A percentile compares a stretch with the other conserved stretches of the same genome.
These are phyloP conservation scores for Polia nebulosa DNA, from an alignment of 2,888 invertebrate genomes.

Conservation along the genomic window DNA sequence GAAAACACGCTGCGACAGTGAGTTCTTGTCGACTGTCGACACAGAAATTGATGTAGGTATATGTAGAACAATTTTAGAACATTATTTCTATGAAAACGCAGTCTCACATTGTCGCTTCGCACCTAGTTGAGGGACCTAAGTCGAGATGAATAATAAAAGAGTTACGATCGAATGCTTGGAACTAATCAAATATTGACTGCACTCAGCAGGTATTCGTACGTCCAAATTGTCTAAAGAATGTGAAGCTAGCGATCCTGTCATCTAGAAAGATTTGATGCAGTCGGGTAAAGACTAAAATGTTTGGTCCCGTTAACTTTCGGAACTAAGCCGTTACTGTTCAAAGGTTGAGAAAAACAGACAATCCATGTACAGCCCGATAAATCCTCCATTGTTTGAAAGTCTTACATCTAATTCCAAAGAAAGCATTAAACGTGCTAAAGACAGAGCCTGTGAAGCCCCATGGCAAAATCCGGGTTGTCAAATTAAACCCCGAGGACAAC, in stretches of 20 bases:
- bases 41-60: too few relatives aligned
- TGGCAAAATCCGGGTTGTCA: too few relatives aligned
- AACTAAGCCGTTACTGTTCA: not conserved
- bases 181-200: constrained; percentile 8
- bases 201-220: not conserved
- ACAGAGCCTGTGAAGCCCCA: too few relatives aligned
- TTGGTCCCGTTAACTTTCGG: not conserved
- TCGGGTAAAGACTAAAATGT: not conserved
- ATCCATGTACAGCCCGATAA: not conserved
- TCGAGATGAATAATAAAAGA: not conserved
- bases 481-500: too few relatives aligned
- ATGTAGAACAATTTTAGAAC: too few relatives aligned
- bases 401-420: not conserved
- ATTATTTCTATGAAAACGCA: not conserved
- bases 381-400: constrained; percentile 9
- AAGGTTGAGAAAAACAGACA: not conserved
- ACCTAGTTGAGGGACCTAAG: not conserved
- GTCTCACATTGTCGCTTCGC: too few relatives aligned
- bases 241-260: not conserved
- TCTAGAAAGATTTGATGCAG: not conserved
- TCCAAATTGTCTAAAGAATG: not conserved
- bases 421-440: constrained; percentile 3
- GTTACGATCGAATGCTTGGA: not conserved
- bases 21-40: too few relatives aligned
- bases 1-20: not conserved